phyloP scores from a whole-genome alignment of 2,113 vertebrate genomes.

The Leptobrachium ailaonicum region DNA sequence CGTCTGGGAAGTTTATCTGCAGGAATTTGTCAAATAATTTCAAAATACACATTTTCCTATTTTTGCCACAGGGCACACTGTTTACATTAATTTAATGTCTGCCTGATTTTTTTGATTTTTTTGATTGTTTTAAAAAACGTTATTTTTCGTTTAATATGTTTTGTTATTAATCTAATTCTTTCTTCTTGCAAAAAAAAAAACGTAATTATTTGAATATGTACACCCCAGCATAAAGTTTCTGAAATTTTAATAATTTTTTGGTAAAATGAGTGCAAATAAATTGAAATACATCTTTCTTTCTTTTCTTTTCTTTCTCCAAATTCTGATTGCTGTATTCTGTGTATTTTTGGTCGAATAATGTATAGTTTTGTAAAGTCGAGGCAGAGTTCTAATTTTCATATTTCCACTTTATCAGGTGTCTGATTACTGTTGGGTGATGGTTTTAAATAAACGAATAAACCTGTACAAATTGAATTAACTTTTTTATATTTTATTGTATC shows the following conservation, averaged over 20 bases:
- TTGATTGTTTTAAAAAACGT: not conserved
- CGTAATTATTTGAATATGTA: not conserved
- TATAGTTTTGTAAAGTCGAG: no score
- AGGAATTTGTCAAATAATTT: not conserved
- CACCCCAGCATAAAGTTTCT: not conserved
- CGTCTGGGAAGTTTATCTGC: slow-evolving; percentile 15
- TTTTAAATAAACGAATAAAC: no score
- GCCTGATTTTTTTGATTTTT: slow-evolving; percentile 2
- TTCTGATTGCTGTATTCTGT: no score
- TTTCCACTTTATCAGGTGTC: no score
- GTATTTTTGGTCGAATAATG: no score
- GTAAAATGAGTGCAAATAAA: slow-evolving; percentile 4
- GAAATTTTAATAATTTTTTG: slow-evolving; percentile 13
- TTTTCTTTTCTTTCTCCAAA: no score
- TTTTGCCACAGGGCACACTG: not conserved
- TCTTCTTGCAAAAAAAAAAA: not conserved
- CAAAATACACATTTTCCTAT: not conserved
- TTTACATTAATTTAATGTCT: slow-evolving; percentile 6
- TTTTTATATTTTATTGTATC: no score
- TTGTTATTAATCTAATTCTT: not conserved
- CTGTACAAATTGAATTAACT: no score
- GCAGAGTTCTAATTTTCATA: no score
- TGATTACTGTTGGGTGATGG: no score
- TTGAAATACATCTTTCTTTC: not conserved
- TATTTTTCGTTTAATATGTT: not conserved